These are phyloP conservation scores for Ptychochromis oligacanthus DNA, from an alignment of 2,113 vertebrate species.

Conservation along the genomic window DNA sequence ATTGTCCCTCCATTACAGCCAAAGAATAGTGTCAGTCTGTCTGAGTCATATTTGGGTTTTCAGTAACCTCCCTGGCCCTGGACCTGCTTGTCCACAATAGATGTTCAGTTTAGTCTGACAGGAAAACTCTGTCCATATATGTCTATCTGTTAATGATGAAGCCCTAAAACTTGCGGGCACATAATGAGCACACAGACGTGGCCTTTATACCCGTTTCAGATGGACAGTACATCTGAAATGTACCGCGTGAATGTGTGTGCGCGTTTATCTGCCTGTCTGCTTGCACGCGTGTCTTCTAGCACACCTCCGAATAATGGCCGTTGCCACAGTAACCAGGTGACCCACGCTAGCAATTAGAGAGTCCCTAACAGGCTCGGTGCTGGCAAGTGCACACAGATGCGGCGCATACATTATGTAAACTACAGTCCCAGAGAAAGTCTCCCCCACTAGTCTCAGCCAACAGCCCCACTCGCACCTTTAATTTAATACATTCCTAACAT, in stretches of 20 bases:
- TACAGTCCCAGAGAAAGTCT: slow-evolving; percentile 54
- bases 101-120: slow-evolving; percentile 28
- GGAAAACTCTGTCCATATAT: slow-evolving; percentile 18
- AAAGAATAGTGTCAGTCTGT: slow-evolving; percentile 5
- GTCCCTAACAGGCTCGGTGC: slow-evolving; percentile 57
- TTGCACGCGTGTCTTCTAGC: slow-evolving; percentile 17
- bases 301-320: slow-evolving; percentile 58
- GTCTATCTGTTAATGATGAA: slow-evolving; percentile 40
- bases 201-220: not conserved
- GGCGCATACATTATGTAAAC: slow-evolving; percentile 72
- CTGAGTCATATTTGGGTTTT: slow-evolving; percentile 5
- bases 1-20: slow-evolving; percentile 12
- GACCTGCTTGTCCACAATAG: not conserved
- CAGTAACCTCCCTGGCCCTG: not conserved
- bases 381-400: slow-evolving; percentile 53
- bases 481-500: slow-evolving; percentile 58
- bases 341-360: slow-evolving; percentile 73
- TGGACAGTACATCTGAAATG: not conserved
- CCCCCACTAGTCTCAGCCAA: slow-evolving; percentile 22
- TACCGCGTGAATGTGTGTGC: not conserved
- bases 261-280: not conserved
- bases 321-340: slow-evolving; percentile 75
- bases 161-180: slow-evolving; percentile 21
- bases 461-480: slow-evolving; percentile 44
- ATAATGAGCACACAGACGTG: slow-evolving; percentile 49